Evolutionary conservation across 1,140 invertebrate species (phyloP), one percentile per base, ranked within the genome.

Genomic region (Rhagoletis zephyria): DNA sequence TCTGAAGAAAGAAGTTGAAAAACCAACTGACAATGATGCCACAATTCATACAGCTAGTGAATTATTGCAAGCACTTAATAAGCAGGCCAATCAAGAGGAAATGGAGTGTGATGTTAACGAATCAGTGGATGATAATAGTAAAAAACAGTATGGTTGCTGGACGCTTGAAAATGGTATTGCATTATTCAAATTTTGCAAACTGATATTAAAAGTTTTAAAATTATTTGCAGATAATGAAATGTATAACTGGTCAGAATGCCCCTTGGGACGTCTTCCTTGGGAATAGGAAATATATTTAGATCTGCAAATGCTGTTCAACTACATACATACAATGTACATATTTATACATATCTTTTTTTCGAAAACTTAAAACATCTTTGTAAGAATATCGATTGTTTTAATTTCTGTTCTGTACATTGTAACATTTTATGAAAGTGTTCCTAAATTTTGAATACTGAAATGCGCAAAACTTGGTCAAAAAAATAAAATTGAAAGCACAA

Each of bases 261-360:
- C 91, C 1, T 86, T 92, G 42, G 91, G 91, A 64, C 90, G 91
- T 3, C 65, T 92, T 19, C 91, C 91, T 2, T 60, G 67, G 51
- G 60, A 89, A 30, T 30, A 30, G 30, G 30, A 30, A 30, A 30
- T 30, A 30, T 30, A 30, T 30, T 30, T 30, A 30, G 30, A 30
- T 30, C 30, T 30, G 30, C 30, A 30, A 30, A 30, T 30, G 30
- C 30, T 30, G 30, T 30, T 30, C 30, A 30, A 30, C 30, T 30
- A 30, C 30, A 30, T 30, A 30, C 30, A 30, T 30, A 30, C 30
- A 30, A 30, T 30, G 30, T 30, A 30, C 30, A 30, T 30, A 30
- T 30, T 30, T 30, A 30, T 30, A 30, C 30, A 30, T 30, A 30
- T 30, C 30, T 30, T 30, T 30, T 30, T 30, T 30, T 30, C 30